These are phyloP conservation scores for Nezara viridula DNA, from an alignment of 2,888 invertebrate species.

Conservation along the genomic window DNA sequence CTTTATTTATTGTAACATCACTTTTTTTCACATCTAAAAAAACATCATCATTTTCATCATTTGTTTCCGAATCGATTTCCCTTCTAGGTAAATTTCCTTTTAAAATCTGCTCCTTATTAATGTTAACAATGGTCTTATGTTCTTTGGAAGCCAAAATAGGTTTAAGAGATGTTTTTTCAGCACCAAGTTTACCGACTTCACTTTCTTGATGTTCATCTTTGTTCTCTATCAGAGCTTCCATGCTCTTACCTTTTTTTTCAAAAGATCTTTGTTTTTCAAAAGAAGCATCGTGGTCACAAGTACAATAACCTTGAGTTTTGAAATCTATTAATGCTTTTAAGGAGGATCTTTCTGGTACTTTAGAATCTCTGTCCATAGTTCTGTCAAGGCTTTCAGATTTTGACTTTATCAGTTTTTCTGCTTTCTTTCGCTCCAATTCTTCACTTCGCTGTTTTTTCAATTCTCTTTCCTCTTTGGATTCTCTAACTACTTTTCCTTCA, in stretches of 20 bases:
- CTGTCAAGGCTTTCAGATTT: conserved; percentile 59
- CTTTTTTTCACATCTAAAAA: conserved; percentile 65
- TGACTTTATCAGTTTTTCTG: conserved; percentile 62
- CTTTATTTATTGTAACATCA: conserved; percentile 55
- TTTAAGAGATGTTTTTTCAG: background rate
- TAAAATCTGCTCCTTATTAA: conserved; percentile 61
- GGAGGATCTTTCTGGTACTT: conserved; percentile 1
- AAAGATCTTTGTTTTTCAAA: conserved; percentile 46
- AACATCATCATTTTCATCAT: conserved; percentile 59
- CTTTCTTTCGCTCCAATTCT: conserved; percentile 62
- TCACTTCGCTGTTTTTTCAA: conserved; percentile 63
- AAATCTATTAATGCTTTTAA: conserved; percentile 48
- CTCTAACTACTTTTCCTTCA: conserved; percentile 64
- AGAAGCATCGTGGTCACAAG: conserved; percentile 50
- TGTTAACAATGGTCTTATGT: conserved; percentile 55
- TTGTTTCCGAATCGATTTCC: conserved; percentile 58
- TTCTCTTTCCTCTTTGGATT: conserved; percentile 62
- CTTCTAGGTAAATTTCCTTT: conserved; percentile 68
- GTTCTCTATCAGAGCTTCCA: conserved; percentile 57
- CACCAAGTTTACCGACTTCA: background rate
- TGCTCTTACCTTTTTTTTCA: conserved; percentile 54
- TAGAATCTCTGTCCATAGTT: background rate
- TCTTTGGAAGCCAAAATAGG: background rate
- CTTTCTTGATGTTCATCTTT: conserved; percentile 59
- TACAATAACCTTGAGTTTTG: conserved; percentile 53